Base-by-base conservation (phyloP, 2,113 vertebrate genomes). In the Gymnarchus niloticus region DNA sequence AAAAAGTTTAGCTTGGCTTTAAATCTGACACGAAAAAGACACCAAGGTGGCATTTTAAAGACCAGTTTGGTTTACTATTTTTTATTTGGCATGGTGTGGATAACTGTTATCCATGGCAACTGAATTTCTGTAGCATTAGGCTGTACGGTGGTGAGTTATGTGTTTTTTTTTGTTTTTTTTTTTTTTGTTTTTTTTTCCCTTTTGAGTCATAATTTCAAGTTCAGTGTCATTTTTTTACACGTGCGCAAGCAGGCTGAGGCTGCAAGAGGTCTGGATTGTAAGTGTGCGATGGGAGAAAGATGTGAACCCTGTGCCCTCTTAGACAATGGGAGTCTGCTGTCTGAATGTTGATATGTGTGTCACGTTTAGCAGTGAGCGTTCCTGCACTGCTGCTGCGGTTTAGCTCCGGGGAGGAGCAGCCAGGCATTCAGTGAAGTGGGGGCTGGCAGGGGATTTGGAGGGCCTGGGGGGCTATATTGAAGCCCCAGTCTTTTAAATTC, bases 291-390 rank as follows among this genome's bases (percentile, higher is more conserved):
- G 12, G 37, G 69, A 56, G 84, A 56, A 56, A 25, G 25, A 12
- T 78, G 23, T 33, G 28, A 85, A 41, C 84, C 25, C 33, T 7
- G 69, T 78, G 69, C 59, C 61, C 49, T 73, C 61, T 9, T 33
- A 69, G 87, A 91, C 88, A 90, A 90, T 57, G 48, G 90, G 86
- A 28, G 69, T 21, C 12, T 3, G 86, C 86, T 54, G 7, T 59
- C 69, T 85, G 88, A 6, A 81, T 48, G 57, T 92, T 91, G 89
- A 88, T 83, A 92, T 92, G 92, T 90, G 90, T 87, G 90, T 92
- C 93, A 93, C 91, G 92, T 92, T 88, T 87, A 84, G 83, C 84
- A 51, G 84, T 87, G 87, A 84, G 90, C 91, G 93, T 93, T 94
- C 93, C 92, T 92, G 87, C 86, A 8, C 87, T 59, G 46, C 87